Base-by-base conservation (phyloP, 2,888 invertebrate species). In the Koerneria pararmatus region DNA sequence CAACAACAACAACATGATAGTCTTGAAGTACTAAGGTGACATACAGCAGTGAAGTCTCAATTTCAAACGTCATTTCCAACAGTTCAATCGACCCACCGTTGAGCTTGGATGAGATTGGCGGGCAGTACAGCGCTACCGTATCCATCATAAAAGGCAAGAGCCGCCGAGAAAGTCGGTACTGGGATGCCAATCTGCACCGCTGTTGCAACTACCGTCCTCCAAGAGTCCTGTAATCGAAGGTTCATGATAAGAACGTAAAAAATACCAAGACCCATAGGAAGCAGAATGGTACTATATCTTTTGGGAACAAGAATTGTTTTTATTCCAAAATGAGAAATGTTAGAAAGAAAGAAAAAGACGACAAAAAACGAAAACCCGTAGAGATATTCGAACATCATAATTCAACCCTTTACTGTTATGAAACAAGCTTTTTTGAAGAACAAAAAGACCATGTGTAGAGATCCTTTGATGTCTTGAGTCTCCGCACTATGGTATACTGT, bases 61-160 rank as follows among this genome's bases (percentile, higher is more conserved):
- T n/a, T n/a, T n/a, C n/a, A n/a, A n/a, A n/a, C n/a, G n/a, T n/a
- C n/a, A n/a, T n/a, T n/a, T n/a, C n/a, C n/a, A n/a, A n/a, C n/a
- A n/a, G n/a, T n/a, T n/a, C n/a, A n/a, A n/a, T n/a, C n/a, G n/a
- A n/a, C n/a, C n/a, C n/a, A n/a, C n/a, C n/a, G n/a, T 84, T 95
- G 95, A 0, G 97, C 94, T 89, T 97, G 97, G 67, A 97, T 87
- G 67, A 98, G 87, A 85, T 98, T 98, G 5, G 98, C 97, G 0
- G 98, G 97, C 59, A 97, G 87, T 63, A 89, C 87, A 49, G 88
- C 89, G 1, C 90, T 88, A 65, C 95, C 88, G 85, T 93, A 97
- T 0, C 97, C 97, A 85, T 98, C 98, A 84, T 92, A 98, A 87
- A 98, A 98, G 22, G 95, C 91, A 37, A 98, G 87, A 0, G 97